Conservation (phyloP, 2,113 vertebrate genomes). For the Terrapene triunguis region DNA sequence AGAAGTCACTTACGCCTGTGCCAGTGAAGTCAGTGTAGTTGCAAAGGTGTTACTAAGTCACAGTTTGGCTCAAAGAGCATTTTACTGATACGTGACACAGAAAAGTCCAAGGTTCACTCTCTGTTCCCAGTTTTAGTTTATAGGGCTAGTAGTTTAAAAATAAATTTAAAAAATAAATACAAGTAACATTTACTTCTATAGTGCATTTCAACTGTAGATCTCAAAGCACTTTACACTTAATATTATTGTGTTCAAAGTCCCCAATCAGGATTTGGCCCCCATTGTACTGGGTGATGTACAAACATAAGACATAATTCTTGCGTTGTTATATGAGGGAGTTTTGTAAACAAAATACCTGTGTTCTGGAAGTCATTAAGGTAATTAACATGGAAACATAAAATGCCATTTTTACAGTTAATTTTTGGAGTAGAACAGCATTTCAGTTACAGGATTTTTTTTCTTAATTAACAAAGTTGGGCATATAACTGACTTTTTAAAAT, state of each 20-base stretch:
- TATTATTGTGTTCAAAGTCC: too few species aligned
- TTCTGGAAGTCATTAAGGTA: background rate
- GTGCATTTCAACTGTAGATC: background rate
- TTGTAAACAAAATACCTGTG: background rate
- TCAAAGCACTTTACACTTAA: background rate
- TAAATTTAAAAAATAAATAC: background rate
- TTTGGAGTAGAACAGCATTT: background rate
- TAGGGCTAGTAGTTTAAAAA: background rate
- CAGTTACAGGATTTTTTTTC: background rate
- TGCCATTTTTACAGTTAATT: background rate
- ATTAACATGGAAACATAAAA: background rate
- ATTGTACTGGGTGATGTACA: background rate
- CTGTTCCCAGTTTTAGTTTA: background rate
- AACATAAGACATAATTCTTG: background rate
- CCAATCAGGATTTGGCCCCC: too few species aligned
- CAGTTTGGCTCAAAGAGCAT: background rate
- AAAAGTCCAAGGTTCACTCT: background rate
- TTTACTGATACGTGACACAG: background rate
- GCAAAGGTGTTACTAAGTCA: background rate
- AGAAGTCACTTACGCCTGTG: background rate
- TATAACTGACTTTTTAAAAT: background rate
- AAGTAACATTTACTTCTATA: background rate
- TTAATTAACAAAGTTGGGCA: background rate
- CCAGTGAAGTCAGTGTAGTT: background rate
- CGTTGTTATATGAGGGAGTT: background rate